Evolutionary conservation across 2,888 invertebrate genomes (phyloP).

Genomic region (Blastobasis adustella): DNA sequence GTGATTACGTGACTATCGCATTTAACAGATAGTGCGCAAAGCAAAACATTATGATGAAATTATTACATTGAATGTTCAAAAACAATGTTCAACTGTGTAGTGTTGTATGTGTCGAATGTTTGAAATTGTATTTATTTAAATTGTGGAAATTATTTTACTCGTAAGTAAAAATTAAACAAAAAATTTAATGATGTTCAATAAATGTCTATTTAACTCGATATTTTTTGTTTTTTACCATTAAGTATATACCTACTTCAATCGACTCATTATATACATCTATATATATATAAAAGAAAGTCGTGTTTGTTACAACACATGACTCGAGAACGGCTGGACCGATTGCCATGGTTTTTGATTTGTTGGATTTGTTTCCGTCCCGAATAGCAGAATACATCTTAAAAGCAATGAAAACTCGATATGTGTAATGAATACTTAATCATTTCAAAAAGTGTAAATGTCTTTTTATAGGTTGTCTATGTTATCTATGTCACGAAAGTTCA

Average conservation of each 20-base stretch:
- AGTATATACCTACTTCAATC: background rate
- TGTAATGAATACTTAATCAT: too few relatives aligned
- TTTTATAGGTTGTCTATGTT: too few relatives aligned
- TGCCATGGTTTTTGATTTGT: too few relatives aligned
- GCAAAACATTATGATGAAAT: slow-evolving; percentile 1
- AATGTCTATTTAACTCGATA: background rate
- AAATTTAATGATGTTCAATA: slow-evolving; percentile 2
- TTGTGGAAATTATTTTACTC: background rate
- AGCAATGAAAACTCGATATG: too few relatives aligned
- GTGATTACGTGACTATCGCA: slow-evolving; percentile 7
- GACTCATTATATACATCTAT: background rate
- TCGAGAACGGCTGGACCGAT: too few relatives aligned
- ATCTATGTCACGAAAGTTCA: too few relatives aligned
- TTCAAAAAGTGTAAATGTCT: too few relatives aligned
- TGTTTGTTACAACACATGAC: too few relatives aligned
- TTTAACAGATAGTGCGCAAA: slow-evolving; percentile 9
- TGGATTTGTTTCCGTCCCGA: too few relatives aligned
- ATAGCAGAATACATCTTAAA: too few relatives aligned
- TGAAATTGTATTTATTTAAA: slow-evolving; percentile 35
- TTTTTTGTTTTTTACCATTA: background rate
- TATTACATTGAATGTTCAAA: background rate
- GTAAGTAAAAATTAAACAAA: slow-evolving; percentile 11
- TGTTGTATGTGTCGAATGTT: slow-evolving; percentile 34
- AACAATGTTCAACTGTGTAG: slow-evolving; percentile 24
- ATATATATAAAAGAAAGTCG: too few relatives aligned